Evolutionary conservation across 2,113 vertebrate species (phyloP).

Genomic region (Ochotona curzoniae): DNA sequence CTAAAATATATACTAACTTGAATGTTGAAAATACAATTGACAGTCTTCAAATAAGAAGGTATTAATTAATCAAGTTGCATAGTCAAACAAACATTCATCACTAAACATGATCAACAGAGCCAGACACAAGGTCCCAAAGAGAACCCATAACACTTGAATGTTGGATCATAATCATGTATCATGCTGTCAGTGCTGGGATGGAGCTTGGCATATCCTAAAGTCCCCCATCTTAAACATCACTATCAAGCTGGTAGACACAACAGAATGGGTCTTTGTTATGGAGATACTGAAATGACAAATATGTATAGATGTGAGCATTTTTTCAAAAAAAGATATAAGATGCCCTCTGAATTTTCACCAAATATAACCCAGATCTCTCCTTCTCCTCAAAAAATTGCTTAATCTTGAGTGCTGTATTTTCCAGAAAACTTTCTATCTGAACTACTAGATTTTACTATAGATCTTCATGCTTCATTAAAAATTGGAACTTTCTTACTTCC

Average conservation of each 20-base stretch:
- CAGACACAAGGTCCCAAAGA: neutral
- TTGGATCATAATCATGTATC: neutral
- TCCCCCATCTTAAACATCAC: neutral
- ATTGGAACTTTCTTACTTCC: neutral
- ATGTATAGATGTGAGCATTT: neutral
- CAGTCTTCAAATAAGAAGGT: neutral
- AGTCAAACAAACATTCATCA: too few relatives aligned
- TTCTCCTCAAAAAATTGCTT: neutral
- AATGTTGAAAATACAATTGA: neutral
- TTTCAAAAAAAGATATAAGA: neutral
- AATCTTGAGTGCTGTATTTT: neutral
- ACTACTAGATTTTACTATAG: neutral
- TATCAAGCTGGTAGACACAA: neutral
- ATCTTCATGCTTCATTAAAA: neutral
- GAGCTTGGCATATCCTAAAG: neutral
- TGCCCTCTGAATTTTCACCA: neutral
- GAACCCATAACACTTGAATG: neutral
- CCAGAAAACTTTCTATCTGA: neutral
- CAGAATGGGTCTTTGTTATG: neutral
- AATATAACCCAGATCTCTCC: neutral
- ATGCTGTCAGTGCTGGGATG: too few relatives aligned
- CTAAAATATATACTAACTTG: neutral
- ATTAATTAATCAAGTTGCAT: neutral
- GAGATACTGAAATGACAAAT: neutral
- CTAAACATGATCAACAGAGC: neutral